Conservation (phyloP, 2,797 vertebrate species). For the Microctenopoma stevenorrisi region DNA sequence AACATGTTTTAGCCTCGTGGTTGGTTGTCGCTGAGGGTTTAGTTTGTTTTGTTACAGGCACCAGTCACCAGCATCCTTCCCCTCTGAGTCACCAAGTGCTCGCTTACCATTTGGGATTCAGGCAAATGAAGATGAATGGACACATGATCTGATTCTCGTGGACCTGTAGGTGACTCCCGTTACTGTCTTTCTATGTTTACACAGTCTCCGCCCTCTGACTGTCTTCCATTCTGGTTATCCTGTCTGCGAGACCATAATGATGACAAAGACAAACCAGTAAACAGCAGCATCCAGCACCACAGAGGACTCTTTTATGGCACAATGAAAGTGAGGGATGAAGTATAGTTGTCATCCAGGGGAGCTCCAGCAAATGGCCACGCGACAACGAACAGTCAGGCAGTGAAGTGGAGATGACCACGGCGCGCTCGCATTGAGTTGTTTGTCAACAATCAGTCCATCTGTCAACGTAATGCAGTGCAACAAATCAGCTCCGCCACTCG, state of each 20-base stretch:
- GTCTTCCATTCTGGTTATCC: constrained; percentile 67
- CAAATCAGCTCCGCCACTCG: constrained; percentile 58
- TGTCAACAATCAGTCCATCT: constrained; percentile 81
- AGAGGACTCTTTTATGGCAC: constrained; percentile 76
- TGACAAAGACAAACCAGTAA: constrained; percentile 82
- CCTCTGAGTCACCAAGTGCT: constrained; percentile 59
- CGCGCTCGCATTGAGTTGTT: constrained; percentile 71
- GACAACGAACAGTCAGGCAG: constrained; percentile 51
- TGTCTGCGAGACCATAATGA: constrained; percentile 79
- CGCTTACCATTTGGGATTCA: constrained; percentile 60
- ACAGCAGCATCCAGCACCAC: constrained; percentile 68
- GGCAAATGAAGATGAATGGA: constrained; percentile 80
- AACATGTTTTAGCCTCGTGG: constrained; percentile 36
- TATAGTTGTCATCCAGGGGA: constrained; percentile 63
- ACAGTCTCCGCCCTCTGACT: constrained; percentile 39
- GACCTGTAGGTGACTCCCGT: constrained; percentile 62
- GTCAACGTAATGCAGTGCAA: constrained; percentile 72
- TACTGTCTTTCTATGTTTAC: constrained; percentile 48
- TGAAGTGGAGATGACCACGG: constrained; percentile 53
- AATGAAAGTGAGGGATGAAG: constrained; percentile 84
- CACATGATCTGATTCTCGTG: constrained; percentile 74
- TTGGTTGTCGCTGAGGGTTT: constrained; percentile 44
- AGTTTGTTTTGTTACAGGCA: constrained; percentile 27
- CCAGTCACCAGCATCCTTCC: constrained; percentile 40
- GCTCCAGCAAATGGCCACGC: constrained; percentile 74